A percentile compares a stretch with the other conserved stretches of the same genome.
These are phyloP conservation scores for Corticium candelabrum DNA, from an alignment of 37 sponge, comb jelly and placozoan species.

Conservation along the genomic window DNA sequence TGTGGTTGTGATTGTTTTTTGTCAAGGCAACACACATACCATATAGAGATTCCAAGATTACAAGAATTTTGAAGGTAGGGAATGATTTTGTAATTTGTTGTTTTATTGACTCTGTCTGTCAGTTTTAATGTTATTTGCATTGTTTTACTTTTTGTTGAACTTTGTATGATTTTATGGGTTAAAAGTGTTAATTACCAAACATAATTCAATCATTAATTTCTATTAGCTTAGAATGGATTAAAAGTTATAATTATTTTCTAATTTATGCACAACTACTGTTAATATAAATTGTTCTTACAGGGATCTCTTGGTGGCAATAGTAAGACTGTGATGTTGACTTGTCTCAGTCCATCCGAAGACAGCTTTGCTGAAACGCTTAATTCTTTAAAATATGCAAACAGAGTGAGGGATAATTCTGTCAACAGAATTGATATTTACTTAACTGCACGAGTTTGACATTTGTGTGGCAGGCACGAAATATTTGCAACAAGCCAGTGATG, in stretches of 20 bases:
- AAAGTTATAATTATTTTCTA: no score
- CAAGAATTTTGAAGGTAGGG: slow-evolving; percentile 25
- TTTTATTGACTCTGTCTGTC: background rate
- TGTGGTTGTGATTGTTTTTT: no score
- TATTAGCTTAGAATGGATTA: no score
- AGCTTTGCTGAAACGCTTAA: slow-evolving; percentile 75
- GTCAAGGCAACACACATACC: slow-evolving; percentile 23
- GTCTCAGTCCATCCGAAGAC: slow-evolving; percentile 41
- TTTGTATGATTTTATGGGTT: no score
- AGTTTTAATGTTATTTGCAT: no score
- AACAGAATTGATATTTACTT: background rate
- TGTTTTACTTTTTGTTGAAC: no score
- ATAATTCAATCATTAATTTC: no score
- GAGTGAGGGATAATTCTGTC: slow-evolving; percentile 21
- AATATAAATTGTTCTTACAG: slow-evolving; percentile 1
- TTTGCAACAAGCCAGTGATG: background rate
- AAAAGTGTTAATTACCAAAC: no score
- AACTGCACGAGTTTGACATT: background rate
- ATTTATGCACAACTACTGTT: no score
- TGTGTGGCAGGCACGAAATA: background rate
- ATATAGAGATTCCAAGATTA: slow-evolving; percentile 46
- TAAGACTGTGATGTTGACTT: slow-evolving; percentile 56
- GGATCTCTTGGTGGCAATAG: slow-evolving; percentile 55
- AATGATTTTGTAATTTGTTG: background rate
- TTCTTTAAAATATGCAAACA: slow-evolving; percentile 77